These are phyloP conservation scores for Myathropa florea DNA, from an alignment of 2,888 invertebrate species.

Conservation along the genomic window DNA sequence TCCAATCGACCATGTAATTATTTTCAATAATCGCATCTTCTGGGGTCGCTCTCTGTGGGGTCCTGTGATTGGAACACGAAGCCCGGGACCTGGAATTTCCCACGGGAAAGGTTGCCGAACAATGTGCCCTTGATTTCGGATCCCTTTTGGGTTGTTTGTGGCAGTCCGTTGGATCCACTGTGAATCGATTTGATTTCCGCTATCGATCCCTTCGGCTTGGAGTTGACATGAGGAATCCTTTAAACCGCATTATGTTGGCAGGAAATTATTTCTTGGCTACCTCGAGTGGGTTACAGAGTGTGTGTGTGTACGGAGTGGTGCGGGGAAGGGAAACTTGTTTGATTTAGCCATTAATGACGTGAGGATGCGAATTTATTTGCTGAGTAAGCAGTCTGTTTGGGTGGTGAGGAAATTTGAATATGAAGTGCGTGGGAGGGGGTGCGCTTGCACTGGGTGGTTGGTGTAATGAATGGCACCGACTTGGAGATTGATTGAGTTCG, in stretches of 20 bases:
- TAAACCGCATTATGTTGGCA: conserved; percentile 47
- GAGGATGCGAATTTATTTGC: conserved; percentile 49
- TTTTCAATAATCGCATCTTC: conserved; percentile 42
- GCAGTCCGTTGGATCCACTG: conserved; percentile 7
- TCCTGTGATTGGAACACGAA: neutral
- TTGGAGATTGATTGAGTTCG: neutral
- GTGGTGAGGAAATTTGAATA: neutral
- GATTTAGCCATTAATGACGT: conserved; percentile 42
- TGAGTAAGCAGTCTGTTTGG: conserved; percentile 33
- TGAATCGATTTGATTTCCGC: conserved; percentile 42
- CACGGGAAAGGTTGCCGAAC: conserved; percentile 31
- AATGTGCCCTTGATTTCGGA: conserved; percentile 7
- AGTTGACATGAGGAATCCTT: conserved; percentile 51
- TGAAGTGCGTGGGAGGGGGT: neutral
- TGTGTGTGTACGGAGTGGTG: neutral
- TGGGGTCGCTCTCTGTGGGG: neutral
- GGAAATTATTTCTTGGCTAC: conserved; percentile 50
- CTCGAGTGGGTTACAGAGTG: conserved; percentile 13
- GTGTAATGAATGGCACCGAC: neutral
- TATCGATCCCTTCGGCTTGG: conserved; percentile 37
- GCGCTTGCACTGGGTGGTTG: no score
- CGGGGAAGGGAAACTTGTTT: conserved; percentile 27
- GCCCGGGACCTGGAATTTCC: conserved; percentile 7
- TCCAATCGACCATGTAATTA: conserved; percentile 52
- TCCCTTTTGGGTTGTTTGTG: neutral